These are phyloP conservation scores for Dolomedes plantarius DNA, from an alignment of 2,888 invertebrate genomes.

Conservation along the genomic window DNA sequence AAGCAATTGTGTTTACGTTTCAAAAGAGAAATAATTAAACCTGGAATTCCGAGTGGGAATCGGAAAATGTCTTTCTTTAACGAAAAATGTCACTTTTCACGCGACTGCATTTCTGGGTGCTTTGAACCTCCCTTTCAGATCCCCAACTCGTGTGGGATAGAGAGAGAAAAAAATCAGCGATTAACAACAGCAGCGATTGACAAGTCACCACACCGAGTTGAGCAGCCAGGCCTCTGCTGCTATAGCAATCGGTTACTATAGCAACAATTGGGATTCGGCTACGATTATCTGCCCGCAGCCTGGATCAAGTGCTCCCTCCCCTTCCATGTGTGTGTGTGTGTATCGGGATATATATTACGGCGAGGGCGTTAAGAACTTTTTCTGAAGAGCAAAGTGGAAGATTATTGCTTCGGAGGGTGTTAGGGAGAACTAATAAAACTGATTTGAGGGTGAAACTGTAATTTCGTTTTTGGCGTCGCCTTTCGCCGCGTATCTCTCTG, in stretches of 20 bases:
- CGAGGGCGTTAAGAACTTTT: slow-evolving; percentile 2
- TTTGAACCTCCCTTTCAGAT: slow-evolving; percentile 9
- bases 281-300: slow-evolving; percentile 25
- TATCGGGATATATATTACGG: slow-evolving; percentile 22
- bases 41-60: background rate
- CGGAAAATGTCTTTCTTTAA: background rate
- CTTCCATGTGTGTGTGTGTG: background rate
- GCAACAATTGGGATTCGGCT: slow-evolving; percentile 53
- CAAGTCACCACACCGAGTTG: slow-evolving; percentile 24
- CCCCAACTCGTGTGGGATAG: background rate
- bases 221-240: slow-evolving; percentile 18
- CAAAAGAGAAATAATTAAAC: background rate
- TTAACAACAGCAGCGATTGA: slow-evolving; percentile 41
- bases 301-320: background rate
- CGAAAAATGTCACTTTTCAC: slow-evolving; percentile 3
- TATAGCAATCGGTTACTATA: slow-evolving; percentile 45
- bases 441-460: slow-evolving; percentile 14
- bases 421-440: slow-evolving; percentile 14
- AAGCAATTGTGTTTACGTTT: too few relatives aligned
- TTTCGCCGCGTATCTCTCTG: background rate
- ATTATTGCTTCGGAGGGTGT: slow-evolving; percentile 8
- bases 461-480: background rate
- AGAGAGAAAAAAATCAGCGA: slow-evolving; percentile 12
- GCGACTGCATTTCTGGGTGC: background rate
- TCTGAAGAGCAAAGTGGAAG: slow-evolving; percentile 4